A percentile compares a stretch with the other conserved stretches of the same genome.
phyloP scores from a whole-genome alignment of 2,888 invertebrate species.

The Eupsilia transversa region DNA sequence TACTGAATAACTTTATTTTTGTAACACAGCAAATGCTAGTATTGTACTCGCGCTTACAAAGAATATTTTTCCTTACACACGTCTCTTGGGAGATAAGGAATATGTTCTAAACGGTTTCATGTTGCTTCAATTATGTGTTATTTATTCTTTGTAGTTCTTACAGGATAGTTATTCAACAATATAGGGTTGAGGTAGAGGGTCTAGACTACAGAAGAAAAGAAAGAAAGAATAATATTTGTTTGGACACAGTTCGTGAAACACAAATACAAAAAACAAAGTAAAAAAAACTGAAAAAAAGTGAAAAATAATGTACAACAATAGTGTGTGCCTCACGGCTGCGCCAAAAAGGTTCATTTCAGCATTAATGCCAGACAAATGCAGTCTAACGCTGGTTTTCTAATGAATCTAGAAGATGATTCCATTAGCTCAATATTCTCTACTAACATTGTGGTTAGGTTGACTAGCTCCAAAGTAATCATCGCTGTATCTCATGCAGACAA shows the following conservation, averaged over 20 bases:
- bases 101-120: conserved; percentile 38
- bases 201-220: too few relatives aligned
- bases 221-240: too few relatives aligned
- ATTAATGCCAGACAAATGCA: too few relatives aligned
- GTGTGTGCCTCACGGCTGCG: too few relatives aligned
- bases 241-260: too few relatives aligned
- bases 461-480: too few relatives aligned
- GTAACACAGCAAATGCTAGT: conserved; percentile 27
- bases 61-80: conserved; percentile 27
- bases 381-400: too few relatives aligned
- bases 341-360: too few relatives aligned
- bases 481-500: neutral
- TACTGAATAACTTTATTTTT: conserved; percentile 52
- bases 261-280: too few relatives aligned
- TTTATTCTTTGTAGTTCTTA: conserved; percentile 28
- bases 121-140: conserved; percentile 31
- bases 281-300: too few relatives aligned
- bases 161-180: neutral
- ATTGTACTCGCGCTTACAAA: conserved; percentile 26
- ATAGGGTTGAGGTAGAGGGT: neutral
- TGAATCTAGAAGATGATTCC: too few relatives aligned
- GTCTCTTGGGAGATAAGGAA: conserved; percentile 30
- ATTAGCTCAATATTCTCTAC: neutral
- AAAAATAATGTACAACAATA: too few relatives aligned
- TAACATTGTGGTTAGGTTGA: neutral